A percentile compares a stretch with the other conserved stretches of the same genome.
These are phyloP conservation scores for Trachops cirrhosus DNA, from an alignment of 2,797 vertebrate species.

Conservation along the genomic window DNA sequence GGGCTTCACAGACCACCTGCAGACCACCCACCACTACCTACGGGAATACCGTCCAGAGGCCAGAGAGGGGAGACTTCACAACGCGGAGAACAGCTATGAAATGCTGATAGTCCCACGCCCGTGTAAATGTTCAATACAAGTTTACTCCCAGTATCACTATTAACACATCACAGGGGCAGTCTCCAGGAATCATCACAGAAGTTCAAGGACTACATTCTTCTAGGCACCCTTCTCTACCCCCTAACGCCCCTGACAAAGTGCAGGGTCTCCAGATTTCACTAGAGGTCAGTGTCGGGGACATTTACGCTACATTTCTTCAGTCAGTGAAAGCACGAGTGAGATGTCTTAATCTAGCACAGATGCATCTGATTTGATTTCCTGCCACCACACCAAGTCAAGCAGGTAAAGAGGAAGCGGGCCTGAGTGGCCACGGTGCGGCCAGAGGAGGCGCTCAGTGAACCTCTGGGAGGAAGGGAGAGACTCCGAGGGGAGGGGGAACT, in stretches of 20 bases:
- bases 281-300: background rate
- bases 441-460: background rate
- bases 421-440: background rate
- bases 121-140: background rate
- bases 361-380: background rate
- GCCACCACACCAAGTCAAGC: background rate
- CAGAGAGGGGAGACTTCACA: background rate
- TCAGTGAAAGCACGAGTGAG: background rate
- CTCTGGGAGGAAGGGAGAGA: background rate
- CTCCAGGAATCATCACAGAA: background rate
- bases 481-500: background rate
- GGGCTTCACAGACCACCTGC: background rate
- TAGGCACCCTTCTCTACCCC: background rate
- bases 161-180: background rate
- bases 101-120: background rate
- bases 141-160: background rate
- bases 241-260: background rate
- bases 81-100: background rate
- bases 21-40: background rate
- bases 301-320: background rate
- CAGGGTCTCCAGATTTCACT: background rate
- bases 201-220: background rate
- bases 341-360: background rate
- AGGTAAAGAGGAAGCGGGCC: background rate
- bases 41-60: background rate